A percentile compares a stretch with the other conserved stretches of the same genome.
These are phyloP conservation scores for Noctua comes DNA, from an alignment of 2,888 invertebrate genomes.

Conservation along the genomic window DNA sequence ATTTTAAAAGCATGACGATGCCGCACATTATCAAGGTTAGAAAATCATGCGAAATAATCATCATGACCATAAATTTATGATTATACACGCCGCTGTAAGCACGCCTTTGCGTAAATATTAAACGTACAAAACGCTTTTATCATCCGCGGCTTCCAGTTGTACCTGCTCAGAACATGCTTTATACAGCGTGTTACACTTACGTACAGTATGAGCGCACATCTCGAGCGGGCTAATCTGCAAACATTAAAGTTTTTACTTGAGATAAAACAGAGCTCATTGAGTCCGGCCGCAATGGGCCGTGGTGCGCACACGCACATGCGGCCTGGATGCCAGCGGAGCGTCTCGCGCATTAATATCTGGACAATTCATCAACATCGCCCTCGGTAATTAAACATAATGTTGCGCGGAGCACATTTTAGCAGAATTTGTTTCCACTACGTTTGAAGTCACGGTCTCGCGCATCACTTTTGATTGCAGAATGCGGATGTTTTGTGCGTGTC, in stretches of 20 bases:
- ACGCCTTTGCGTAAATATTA: conserved; percentile 39
- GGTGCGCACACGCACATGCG: conserved; percentile 82
- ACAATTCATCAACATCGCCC: conserved; percentile 83
- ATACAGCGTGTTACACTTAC: conserved; percentile 46
- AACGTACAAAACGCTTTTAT: conserved; percentile 30
- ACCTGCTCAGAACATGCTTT: conserved; percentile 35
- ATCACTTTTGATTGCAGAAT: conserved; percentile 51
- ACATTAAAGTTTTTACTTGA: conserved; percentile 75
- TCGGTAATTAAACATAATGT: conserved; percentile 76
- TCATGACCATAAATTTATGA: conserved; percentile 21
- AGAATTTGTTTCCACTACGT: conserved; percentile 54
- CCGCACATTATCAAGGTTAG: conserved; percentile 31
- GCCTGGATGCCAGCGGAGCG: conserved; percentile 86
- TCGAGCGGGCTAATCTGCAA: conserved; percentile 71
- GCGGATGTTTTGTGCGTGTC: conserved; percentile 54
- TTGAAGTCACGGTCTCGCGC: conserved; percentile 48
- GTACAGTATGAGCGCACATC: conserved; percentile 47
- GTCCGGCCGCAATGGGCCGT: conserved; percentile 77
- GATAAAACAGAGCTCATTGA: conserved; percentile 82
- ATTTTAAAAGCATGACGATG: conserved; percentile 20
- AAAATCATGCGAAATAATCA: conserved; percentile 37
- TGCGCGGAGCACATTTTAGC: conserved; percentile 45
- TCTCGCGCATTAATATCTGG: conserved; percentile 83
- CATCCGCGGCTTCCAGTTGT: conserved; percentile 30
- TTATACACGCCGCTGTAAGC: conserved; percentile 13